Conservation (phyloP, 2,797 vertebrate genomes). For the Pristis pectinata region DNA sequence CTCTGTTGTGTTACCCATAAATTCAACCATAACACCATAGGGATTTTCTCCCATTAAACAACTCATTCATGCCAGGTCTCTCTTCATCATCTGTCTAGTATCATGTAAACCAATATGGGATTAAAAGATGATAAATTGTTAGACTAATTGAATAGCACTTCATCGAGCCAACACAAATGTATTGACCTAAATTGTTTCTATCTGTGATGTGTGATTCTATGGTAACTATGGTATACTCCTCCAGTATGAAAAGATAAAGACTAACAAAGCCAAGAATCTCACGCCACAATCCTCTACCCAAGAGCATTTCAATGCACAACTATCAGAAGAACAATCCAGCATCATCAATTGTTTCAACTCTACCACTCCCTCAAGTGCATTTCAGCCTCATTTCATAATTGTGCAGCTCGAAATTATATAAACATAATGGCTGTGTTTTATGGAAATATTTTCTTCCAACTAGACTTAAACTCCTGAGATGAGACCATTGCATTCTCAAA, state of each 20-base stretch:
- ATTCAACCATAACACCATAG: too few relatives aligned
- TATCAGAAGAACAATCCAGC: not conserved
- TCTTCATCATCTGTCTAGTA: too few relatives aligned
- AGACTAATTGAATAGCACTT: not conserved
- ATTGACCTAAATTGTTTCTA: not conserved
- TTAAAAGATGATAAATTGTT: not conserved
- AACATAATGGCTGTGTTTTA: not conserved
- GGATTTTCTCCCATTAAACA: too few relatives aligned
- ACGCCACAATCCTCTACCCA: not conserved
- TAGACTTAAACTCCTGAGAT: not conserved
- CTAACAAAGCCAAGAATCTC: not conserved
- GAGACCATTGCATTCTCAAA: not conserved
- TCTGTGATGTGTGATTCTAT: not conserved
- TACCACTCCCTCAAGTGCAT: not conserved
- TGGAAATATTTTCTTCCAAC: not conserved
- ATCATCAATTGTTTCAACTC: not conserved
- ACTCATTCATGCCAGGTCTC: too few relatives aligned
- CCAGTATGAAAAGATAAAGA: not conserved
- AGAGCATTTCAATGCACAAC: not conserved
- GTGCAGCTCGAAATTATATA: not conserved
- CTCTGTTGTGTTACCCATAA: too few relatives aligned
- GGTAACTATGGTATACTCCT: not conserved
- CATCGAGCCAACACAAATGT: not conserved
- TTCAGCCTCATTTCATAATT: not conserved
- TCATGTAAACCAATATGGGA: not conserved